Base-by-base conservation (phyloP, 2,797 vertebrate genomes). In the Vultur gryphus region DNA sequence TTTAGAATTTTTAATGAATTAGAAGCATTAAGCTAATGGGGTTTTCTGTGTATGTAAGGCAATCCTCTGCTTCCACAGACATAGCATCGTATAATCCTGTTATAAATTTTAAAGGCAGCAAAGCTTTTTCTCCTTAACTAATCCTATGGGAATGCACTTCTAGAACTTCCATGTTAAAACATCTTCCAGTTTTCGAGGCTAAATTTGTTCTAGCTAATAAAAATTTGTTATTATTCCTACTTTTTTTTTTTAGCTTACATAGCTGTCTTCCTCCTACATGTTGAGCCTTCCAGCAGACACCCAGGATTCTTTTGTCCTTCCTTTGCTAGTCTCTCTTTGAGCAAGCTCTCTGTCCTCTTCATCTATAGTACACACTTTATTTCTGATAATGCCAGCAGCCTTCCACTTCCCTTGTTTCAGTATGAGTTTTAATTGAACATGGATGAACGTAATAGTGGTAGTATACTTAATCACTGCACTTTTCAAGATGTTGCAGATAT, bases 401-500 rank as follows among this genome's bases (percentile, higher is more conserved):
- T 87, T 85, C 70, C 76, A 44, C 33, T 79, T 62, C 26, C 18
- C 54, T 82, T 85, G 17, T 87, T 91, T 80, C 78, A 31, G n/a
- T 59, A 17, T 37, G 66, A 75, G 16, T 64, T 87, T 58, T 71
- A 71, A 76, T 3, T 67, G 65, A 78, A 75, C 43, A 4, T 6
- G 52, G 69, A 39, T 77, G 65, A 77, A n/a, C 21, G 16, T 54
- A 66, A 77, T 37, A 77, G 17, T 44, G 44, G 41, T 39, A 55
- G 44, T 35, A 64, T 67, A 78, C 62, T 92, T 93, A 95, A 87
- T 91, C 83, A 91, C 69, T 89, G 51, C 33, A 55, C 18, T 70
- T 84, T 5, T 73, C 92, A 96, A 51, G 87, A 79, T 84, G 86
- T 92, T 94, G 91, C 49, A 97, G 96, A 49, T 87, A 48, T 95